phyloP scores from a whole-genome alignment of 2,888 invertebrate genomes.

The Eupithecia inturbata region DNA sequence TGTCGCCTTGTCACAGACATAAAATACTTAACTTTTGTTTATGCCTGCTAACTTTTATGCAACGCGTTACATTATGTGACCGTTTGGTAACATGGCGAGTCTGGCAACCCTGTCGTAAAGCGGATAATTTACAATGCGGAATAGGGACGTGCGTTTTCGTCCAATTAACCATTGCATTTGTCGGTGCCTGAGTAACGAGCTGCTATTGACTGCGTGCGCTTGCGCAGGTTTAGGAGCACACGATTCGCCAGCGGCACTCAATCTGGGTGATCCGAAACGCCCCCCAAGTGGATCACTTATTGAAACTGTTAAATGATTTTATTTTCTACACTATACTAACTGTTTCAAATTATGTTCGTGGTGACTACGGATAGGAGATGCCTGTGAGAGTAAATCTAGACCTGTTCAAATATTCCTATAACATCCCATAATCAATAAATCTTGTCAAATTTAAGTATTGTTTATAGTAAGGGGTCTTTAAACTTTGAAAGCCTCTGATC shows the following conservation, averaged over 20 bases:
- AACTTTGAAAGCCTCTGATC: conserved; percentile 39
- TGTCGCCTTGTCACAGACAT: neutral
- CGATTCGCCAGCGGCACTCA: conserved; percentile 43
- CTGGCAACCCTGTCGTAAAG: conserved; percentile 48
- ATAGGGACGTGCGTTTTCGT: conserved; percentile 55
- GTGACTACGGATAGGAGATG: neutral
- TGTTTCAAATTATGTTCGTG: neutral
- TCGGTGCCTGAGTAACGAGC: conserved; percentile 66
- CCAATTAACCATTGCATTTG: conserved; percentile 74
- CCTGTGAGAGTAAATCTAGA: too few species aligned
- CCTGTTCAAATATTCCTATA: too few species aligned
- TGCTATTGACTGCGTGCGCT: conserved; percentile 52
- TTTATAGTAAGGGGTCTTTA: neutral
- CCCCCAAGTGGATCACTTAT: conserved; percentile 7
- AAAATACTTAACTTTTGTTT: conserved; percentile 3
- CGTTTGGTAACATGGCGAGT: neutral
- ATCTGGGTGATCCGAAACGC: conserved; percentile 18
- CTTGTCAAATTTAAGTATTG: neutral
- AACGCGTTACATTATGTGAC: conserved; percentile 11
- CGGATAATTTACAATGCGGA: conserved; percentile 69
- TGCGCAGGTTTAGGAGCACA: conserved; percentile 45
- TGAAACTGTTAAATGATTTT: neutral
- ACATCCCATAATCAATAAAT: neutral
- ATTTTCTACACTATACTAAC: neutral
- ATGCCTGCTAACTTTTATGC: neutral